phyloP scores from a whole-genome alignment of 2,113 vertebrate genomes.

The Thamnaconus septentrionalis region DNA sequence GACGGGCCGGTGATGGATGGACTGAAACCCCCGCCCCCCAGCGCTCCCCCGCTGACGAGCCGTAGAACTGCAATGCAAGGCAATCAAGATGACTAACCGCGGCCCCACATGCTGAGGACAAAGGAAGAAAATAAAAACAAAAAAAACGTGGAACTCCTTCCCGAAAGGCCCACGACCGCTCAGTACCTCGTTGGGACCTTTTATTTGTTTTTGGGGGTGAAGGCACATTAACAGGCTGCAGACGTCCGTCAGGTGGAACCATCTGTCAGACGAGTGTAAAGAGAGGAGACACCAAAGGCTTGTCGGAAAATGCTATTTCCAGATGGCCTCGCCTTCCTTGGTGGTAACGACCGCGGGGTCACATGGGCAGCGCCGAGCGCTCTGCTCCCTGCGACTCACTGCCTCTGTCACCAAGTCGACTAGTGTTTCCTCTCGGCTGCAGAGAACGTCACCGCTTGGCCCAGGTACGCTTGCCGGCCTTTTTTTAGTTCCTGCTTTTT shows the following conservation, averaged over 20 bases:
- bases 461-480: conserved; percentile 7
- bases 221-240: conserved; percentile 54
- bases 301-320: conserved; percentile 63
- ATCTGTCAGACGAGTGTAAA: conserved; percentile 63
- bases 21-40: neutral
- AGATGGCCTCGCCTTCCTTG: conserved; percentile 47
- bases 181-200: conserved; percentile 44
- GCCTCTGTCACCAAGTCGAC: conserved; percentile 57
- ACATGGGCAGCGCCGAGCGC: conserved; percentile 44
- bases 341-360: conserved; percentile 36
- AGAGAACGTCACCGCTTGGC: conserved; percentile 6
- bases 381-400: conserved; percentile 37
- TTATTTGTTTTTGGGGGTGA: conserved; percentile 55
- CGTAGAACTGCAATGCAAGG: conserved; percentile 25
- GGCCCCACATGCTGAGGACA: conserved; percentile 31
- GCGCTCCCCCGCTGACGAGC: conserved; percentile 29
- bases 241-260: conserved; percentile 55
- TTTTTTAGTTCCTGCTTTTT: neutral
- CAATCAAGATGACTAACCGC: conserved; percentile 35
- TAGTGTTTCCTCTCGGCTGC: conserved; percentile 31
- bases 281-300: conserved; percentile 60
- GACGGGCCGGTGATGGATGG: conserved; percentile 37
- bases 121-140: conserved; percentile 29
- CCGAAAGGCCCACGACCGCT: neutral
- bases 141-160: conserved; percentile 13